phyloP scores from a whole-genome alignment of 2,888 invertebrate species.

The Hemicrepidius hirtus region DNA sequence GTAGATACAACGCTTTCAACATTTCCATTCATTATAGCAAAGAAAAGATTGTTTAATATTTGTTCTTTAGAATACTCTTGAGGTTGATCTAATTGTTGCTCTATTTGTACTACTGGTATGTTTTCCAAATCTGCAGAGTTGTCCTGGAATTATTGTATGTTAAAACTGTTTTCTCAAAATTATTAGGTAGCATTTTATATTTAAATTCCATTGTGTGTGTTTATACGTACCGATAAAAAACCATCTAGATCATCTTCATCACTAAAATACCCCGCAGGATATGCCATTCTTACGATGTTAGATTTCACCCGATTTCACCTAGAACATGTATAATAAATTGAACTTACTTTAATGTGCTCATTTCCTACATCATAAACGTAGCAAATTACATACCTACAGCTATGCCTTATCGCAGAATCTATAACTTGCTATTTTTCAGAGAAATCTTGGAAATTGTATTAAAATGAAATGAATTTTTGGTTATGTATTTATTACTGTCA shows the following conservation, averaged over 20 bases:
- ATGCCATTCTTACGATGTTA: conserved; percentile 5
- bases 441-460: too few relatives aligned
- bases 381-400: too few relatives aligned
- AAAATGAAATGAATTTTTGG: too few relatives aligned
- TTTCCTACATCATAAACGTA: too few relatives aligned
- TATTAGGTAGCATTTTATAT: not conserved
- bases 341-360: too few relatives aligned
- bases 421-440: too few relatives aligned
- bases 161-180: not conserved
- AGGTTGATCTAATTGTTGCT: conserved; percentile 3
- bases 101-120: not conserved
- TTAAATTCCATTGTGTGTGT: not conserved
- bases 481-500: too few relatives aligned
- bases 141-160: conserved; percentile 50
- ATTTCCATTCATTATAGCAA: conserved; percentile 71
- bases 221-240: conserved; percentile 51
- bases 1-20: conserved; percentile 65
- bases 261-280: conserved; percentile 60
- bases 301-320: too few relatives aligned
- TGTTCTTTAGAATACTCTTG: conserved; percentile 35
- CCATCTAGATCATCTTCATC: conserved; percentile 58
- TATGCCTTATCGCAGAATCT: too few relatives aligned
- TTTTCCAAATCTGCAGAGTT: conserved; percentile 45
- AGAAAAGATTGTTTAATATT: conserved; percentile 64
- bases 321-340: too few relatives aligned